A percentile compares a stretch with the other conserved stretches of the same genome.
These are phyloP conservation scores for Columba livia DNA, from an alignment of 2,113 vertebrate genomes.

Conservation along the genomic window DNA sequence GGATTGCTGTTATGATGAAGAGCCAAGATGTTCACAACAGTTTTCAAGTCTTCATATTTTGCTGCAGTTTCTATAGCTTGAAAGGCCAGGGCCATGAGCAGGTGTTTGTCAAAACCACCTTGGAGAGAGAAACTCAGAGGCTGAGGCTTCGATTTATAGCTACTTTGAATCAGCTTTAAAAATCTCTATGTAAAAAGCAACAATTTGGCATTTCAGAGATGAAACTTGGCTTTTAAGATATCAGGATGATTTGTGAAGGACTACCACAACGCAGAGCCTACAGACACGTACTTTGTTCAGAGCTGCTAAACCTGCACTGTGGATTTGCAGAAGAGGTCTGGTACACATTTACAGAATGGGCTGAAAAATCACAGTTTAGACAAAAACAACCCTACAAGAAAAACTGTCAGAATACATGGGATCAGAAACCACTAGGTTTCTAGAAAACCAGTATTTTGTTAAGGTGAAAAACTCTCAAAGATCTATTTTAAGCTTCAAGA, in stretches of 20 bases:
- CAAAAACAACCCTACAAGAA: conserved; percentile 4
- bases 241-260: not conserved
- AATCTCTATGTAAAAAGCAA: not conserved
- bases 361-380: not conserved
- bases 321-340: not conserved
- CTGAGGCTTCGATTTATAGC: not conserved
- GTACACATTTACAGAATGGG: not conserved
- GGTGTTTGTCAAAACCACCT: not conserved
- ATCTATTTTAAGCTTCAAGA: conserved; percentile 20
- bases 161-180: not conserved
- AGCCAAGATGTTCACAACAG: accelerated
- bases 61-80: not conserved
- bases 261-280: not conserved
- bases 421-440: not conserved
- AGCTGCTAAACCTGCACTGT: not conserved
- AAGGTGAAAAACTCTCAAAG: conserved; percentile 12
- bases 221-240: not conserved
- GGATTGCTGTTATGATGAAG: not conserved
- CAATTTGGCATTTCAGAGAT: not conserved
- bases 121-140: not conserved
- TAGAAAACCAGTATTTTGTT: not conserved
- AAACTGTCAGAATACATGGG: not conserved
- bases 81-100: not conserved
- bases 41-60: not conserved
- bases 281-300: not conserved